Evolutionary conservation across 1,140 invertebrate species (phyloP).

Genomic region (Plutomurus gul): DNA sequence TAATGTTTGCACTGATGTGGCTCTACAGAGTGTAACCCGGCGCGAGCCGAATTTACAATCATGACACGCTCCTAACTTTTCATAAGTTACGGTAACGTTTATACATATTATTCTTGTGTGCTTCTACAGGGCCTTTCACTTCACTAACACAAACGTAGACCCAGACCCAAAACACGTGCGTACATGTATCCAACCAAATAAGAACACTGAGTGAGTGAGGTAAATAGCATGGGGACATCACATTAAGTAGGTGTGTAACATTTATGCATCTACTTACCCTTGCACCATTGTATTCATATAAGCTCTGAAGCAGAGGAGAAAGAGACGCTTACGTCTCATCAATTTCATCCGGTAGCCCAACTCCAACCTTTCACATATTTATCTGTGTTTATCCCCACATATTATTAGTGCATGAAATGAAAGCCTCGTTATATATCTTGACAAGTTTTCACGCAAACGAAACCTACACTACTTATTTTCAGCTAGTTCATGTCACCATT

Average conservation of each 20-base stretch:
- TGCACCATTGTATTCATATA: too few relatives aligned
- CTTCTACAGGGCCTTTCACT: not conserved
- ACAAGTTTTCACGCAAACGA: not conserved
- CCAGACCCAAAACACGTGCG: too few relatives aligned
- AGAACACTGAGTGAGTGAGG: too few relatives aligned
- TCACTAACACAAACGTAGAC: too few relatives aligned
- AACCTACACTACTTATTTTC: not conserved
- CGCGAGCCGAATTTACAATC: constrained; percentile 28
- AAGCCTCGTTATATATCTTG: not conserved
- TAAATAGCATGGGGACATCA: too few relatives aligned
- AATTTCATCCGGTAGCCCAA: not conserved
- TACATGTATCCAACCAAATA: too few relatives aligned
- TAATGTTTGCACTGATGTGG: not conserved
- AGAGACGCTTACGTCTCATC: not conserved
- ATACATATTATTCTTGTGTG: not conserved
- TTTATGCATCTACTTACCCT: too few relatives aligned
- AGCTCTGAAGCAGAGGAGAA: not conserved
- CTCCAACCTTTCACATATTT: not conserved
- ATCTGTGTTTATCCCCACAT: not conserved
- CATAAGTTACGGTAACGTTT: constrained; percentile 18
- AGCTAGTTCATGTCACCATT: constrained; percentile 19
- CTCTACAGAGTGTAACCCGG: not conserved
- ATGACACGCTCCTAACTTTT: constrained; percentile 28
- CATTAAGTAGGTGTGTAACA: too few relatives aligned
- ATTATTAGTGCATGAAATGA: not conserved